Base-by-base conservation (phyloP, 2,888 invertebrate genomes). In the Drosophila setosimentum region DNA sequence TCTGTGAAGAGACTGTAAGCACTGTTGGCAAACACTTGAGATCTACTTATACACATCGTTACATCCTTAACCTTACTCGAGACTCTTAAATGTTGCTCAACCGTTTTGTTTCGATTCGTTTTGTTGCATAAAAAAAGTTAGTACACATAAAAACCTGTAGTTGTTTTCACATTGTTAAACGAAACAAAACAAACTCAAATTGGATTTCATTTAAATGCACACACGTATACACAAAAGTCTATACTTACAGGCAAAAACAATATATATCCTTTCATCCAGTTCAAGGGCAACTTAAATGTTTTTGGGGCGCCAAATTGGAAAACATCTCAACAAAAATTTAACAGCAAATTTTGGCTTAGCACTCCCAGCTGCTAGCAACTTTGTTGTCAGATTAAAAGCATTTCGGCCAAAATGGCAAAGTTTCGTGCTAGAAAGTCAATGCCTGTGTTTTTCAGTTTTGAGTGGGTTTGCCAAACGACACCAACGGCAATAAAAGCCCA, bases 341-440 rank as follows among this genome's bases (percentile, higher is more conserved):
- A 68, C 70, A 70, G 50, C 45, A 49, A 68, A 53, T 60, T 62
- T 16, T 29, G 59, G 65, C 67, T 61, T 58, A 61, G 79, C 74
- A 72, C 62, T 74, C 37, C 40, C 62, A 68, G 68, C 24, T 58
- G 63, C 59, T 40, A 32, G 59, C 68, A 81, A 86, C 82, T 84
- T 89, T 84, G 78, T 84, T 84, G 82, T 74, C 76, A 73, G 87
- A 84, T 84, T 89, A 84, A 84, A 89, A 84, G 73, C 89, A 81
- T 81, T 84, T 86, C 67, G 42, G 45, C 37, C 73, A 51, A 69
- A 78, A 79, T 68, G 76, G 64, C 57, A 83, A 86, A 84, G 61
- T 89, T 84, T 69, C 51, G 40, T 71, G 65, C 63, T 61, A 63
- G 48, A 53, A 77, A 77, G 76, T 61, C 77, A 76, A 49, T 51